Evolutionary conservation across 2,113 vertebrate species (phyloP).

Genomic region (Thamnaconus septentrionalis): DNA sequence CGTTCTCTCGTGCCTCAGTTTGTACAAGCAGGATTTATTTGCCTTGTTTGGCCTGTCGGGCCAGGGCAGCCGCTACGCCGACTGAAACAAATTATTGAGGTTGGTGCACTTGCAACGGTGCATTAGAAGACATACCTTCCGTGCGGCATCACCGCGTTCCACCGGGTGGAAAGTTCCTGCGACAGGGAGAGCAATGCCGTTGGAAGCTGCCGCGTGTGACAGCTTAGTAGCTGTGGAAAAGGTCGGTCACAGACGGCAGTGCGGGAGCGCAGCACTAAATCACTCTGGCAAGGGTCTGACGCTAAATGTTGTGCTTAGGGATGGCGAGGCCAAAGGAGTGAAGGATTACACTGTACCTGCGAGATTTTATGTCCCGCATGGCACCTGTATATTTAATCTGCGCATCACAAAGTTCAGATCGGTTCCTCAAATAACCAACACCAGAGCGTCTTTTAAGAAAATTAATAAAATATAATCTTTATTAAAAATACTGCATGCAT

Average conservation of each 20-base stretch:
- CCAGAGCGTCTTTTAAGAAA: conserved; percentile 25
- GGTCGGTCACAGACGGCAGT: conserved; percentile 6
- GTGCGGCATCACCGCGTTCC: conserved; percentile 4
- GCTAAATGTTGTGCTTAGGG: neutral
- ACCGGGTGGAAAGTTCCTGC: conserved; percentile 37
- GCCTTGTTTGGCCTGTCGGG: too few species aligned
- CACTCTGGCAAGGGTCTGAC: neutral
- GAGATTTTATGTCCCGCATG: neutral
- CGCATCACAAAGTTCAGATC: neutral
- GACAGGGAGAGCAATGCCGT: conserved; percentile 22
- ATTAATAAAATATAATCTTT: conserved; percentile 65
- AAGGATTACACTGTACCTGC: neutral
- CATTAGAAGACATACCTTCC: conserved; percentile 35
- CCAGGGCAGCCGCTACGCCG: too few species aligned
- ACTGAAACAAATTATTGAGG: conserved; percentile 5
- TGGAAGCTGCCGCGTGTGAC: conserved; percentile 19
- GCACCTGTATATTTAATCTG: neutral
- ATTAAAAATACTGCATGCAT: conserved; percentile 54
- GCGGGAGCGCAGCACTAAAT: conserved; percentile 9
- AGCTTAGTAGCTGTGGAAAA: conserved; percentile 31
- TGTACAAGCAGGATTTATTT: too few species aligned
- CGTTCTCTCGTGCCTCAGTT: too few species aligned
- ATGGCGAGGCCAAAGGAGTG: neutral
- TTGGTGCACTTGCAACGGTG: neutral
- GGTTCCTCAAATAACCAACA: conserved; percentile 1